A percentile compares a stretch with the other conserved stretches of the same genome.
These are phyloP conservation scores for Riptortus pedestris DNA, from an alignment of 1,140 invertebrate species.

Conservation along the genomic window DNA sequence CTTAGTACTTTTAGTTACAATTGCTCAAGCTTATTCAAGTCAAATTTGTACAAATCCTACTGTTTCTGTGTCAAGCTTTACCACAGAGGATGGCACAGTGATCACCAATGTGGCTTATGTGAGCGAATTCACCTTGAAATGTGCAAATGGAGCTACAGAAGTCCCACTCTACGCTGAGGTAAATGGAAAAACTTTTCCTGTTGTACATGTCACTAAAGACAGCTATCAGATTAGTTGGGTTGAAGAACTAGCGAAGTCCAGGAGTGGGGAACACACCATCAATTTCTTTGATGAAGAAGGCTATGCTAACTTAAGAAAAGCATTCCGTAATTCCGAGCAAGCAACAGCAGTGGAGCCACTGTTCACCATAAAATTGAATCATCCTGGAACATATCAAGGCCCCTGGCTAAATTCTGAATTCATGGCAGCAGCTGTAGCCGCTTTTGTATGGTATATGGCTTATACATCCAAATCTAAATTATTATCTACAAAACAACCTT, in stretches of 20 bases:
- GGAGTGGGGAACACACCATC: constrained; percentile 66
- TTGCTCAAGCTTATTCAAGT: neutral
- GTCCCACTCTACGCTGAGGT: constrained; percentile 76
- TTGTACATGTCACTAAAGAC: constrained; percentile 56
- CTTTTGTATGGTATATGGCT: constrained; percentile 75
- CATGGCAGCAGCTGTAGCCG: constrained; percentile 64
- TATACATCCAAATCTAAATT: constrained; percentile 73
- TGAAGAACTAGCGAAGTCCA: constrained; percentile 69
- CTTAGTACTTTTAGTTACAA: neutral
- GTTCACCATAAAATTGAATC: constrained; percentile 60
- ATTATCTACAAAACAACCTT: constrained; percentile 41
- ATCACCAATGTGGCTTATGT: constrained; percentile 72
- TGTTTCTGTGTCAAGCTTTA: constrained; percentile 49
- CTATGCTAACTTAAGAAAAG: constrained; percentile 68
- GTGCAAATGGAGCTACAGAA: constrained; percentile 50
- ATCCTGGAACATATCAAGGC: constrained; percentile 79
- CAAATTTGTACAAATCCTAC: constrained; percentile 28
- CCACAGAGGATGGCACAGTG: constrained; percentile 81
- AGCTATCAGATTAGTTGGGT: constrained; percentile 75
- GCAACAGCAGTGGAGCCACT: constrained; percentile 60
- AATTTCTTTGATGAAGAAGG: constrained; percentile 84
- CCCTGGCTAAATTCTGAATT: constrained; percentile 88
- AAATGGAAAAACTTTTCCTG: constrained; percentile 66
- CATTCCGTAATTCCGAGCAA: constrained; percentile 56
- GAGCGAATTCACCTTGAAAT: constrained; percentile 60